Evolutionary conservation across 2,888 invertebrate genomes (phyloP).

Genomic region (Lasioglossum oenotherae): DNA sequence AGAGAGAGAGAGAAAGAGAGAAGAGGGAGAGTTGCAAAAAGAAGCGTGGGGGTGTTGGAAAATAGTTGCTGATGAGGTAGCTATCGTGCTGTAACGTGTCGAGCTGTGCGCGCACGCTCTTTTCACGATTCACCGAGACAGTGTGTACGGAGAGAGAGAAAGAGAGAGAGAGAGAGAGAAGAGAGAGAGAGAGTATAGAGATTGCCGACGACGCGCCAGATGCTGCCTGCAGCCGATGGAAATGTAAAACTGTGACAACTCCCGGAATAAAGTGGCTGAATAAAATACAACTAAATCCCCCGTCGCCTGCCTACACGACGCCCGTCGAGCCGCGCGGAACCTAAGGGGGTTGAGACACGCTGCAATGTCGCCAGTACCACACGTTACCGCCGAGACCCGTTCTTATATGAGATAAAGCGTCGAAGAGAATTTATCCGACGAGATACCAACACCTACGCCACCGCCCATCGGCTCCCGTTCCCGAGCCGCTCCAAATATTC

Average conservation of each 20-base stretch:
- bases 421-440: conserved; percentile 54
- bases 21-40: neutral
- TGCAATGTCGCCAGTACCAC: conserved; percentile 51
- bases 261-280: conserved; percentile 83
- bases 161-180: neutral
- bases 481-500: neutral
- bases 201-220: conserved; percentile 78
- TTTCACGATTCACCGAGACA: neutral
- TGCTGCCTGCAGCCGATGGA: conserved; percentile 78
- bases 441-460: neutral
- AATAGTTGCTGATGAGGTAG: conserved; percentile 59
- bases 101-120: conserved; percentile 62
- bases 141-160: neutral
- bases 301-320: conserved; percentile 56
- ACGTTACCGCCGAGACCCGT: conserved; percentile 44
- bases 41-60: conserved; percentile 13
- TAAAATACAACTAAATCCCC: conserved; percentile 83
- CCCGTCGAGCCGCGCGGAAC: conserved; percentile 40
- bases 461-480: neutral
- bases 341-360: conserved; percentile 35
- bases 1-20: neutral
- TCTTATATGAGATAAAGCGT: conserved; percentile 48
- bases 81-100: conserved; percentile 49
- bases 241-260: conserved; percentile 83
- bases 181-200: conserved; percentile 66